Conservation (phyloP, 2,797 vertebrate genomes). For the Merluccius polli region DNA sequence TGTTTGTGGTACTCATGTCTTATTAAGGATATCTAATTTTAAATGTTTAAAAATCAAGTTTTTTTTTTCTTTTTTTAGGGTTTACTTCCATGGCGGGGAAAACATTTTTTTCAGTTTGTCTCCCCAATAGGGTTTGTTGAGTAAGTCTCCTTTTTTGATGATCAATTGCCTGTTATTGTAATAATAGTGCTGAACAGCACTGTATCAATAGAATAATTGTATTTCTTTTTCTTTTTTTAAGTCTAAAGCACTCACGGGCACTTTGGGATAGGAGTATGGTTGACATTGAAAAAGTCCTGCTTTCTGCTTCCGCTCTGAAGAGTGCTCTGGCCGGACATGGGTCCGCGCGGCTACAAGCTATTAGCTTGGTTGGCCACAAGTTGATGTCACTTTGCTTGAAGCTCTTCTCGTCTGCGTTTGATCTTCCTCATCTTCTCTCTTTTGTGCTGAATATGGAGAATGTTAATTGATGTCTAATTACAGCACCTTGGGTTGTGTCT, state of each 20-base stretch:
- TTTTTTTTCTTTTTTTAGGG: constrained; percentile 45
- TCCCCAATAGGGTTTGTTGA: constrained; percentile 37
- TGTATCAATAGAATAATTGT: constrained; percentile 45
- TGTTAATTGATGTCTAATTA: constrained; percentile 46
- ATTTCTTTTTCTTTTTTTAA: constrained; percentile 53
- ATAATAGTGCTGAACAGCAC: constrained; percentile 45
- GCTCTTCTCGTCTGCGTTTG: constrained; percentile 39
- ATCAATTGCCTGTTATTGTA: constrained; percentile 48
- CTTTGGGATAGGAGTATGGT: constrained; percentile 62
- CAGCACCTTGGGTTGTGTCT: constrained; percentile 46
- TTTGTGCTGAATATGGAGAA: constrained; percentile 32
- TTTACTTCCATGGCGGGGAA: constrained; percentile 48
- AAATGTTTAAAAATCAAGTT: constrained; percentile 27
- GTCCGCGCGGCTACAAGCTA: constrained; percentile 43
- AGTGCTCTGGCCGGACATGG: constrained; percentile 38
- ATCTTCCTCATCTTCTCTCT: constrained; percentile 27
- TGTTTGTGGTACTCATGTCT: constrained; percentile 42
- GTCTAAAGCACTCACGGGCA: constrained; percentile 76
- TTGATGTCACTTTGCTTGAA: constrained; percentile 60
- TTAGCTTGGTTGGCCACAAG: constrained; percentile 42
- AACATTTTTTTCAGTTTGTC: constrained; percentile 38
- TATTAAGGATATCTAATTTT: not conserved
- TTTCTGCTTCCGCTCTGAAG: constrained; percentile 47
- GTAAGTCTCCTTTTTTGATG: constrained; percentile 45
- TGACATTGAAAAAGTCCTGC: not conserved